Percentiles rank a stretch among this genome's conserved stretches.
Conservation (phyloP, 2,113 vertebrate genomes). For the Callorhinus ursinus region DNA sequence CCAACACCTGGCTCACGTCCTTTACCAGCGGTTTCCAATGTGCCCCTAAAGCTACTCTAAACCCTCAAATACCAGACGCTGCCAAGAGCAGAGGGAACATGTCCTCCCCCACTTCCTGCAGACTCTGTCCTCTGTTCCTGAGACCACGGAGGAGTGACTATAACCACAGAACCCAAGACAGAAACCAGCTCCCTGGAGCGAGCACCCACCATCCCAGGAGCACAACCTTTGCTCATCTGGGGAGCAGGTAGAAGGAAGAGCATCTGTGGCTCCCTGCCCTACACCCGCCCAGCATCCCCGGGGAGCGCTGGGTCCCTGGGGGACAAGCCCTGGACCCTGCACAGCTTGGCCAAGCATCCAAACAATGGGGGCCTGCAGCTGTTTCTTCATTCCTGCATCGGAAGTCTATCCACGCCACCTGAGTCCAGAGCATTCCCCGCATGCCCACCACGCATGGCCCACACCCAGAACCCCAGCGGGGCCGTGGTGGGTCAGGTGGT, state of each 20-base stretch:
- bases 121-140: neutral
- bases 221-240: too few relatives aligned
- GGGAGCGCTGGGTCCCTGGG: neutral
- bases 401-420: neutral
- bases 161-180: neutral
- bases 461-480: neutral
- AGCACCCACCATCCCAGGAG: neutral
- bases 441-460: accelerated
- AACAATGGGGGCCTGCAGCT: neutral
- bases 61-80: neutral
- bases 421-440: neutral
- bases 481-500: neutral
- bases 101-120: neutral
- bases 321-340: neutral
- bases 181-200: too few relatives aligned
- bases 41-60: neutral
- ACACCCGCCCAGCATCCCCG: too few relatives aligned
- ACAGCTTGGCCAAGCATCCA: neutral
- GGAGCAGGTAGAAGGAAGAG: too few relatives aligned
- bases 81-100: neutral
- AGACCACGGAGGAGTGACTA: neutral
- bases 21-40: neutral
- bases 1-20: neutral
- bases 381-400: too few relatives aligned
- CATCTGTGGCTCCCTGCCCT: neutral